Base-by-base conservation (phyloP, 2,888 invertebrate species). In the Tyria jacobaeae region DNA sequence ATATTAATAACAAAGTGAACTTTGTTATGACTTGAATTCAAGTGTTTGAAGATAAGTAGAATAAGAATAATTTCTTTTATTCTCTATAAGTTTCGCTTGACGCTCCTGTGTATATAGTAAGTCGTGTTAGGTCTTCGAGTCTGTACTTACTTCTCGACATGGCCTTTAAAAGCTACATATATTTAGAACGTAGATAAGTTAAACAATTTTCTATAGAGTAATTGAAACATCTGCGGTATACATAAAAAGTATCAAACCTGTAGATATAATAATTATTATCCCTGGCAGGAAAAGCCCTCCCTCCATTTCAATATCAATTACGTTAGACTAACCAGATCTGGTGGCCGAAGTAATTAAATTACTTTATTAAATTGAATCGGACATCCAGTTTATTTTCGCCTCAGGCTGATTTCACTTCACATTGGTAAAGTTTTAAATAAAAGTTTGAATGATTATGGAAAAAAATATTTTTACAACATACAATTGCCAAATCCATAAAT, bases 191-290 rank as follows among this genome's bases (percentile, higher is more conserved):
- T n/a, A n/a, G n/a, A n/a, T n/a, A n/a, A n/a, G n/a, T n/a, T n/a
- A n/a, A n/a, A n/a, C n/a, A n/a, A n/a, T n/a, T n/a, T n/a, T n/a
- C n/a, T n/a, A n/a, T n/a, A 21, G 4, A 44, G 10, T 44, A 44
- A 44, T 21, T 44, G 21, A 44, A 44, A 21, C 71, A 60, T 47
- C 41, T 52, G 52, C 37, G 41, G 35, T 58, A 60, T 68, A 60
- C 62, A 62, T 60, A 44, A 1, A 21, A 44, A 44, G 12, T 10
- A 12, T 21, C 44, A 44, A 44, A 44, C 44, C 15, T 31, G 51
- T 54, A 41, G 41, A 62, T 25, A 44, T 52, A 44, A 21, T 21
- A 4, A 21, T 4, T 21, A 21, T 21, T 21, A 44, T 21, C 44
- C 12, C 21, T 44, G 44, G 21, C 44, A 44, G 44, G 21, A 17